Percentiles rank a stretch among this genome's conserved stretches.
Evolutionary conservation across 2,888 invertebrate genomes (phyloP).

Genomic region (Apantesis nais): DNA sequence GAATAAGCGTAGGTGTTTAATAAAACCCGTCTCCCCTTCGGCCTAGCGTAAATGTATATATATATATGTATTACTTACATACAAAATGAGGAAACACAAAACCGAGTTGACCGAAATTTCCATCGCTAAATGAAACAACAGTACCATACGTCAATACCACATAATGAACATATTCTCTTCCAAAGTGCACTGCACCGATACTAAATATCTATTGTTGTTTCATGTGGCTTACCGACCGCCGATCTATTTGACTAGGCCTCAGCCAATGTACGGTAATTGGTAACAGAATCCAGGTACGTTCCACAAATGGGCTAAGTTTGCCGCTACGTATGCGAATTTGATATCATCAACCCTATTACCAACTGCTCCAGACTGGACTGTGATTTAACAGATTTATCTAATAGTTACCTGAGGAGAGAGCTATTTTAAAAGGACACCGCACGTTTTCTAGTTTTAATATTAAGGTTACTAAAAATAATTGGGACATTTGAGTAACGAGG

Average conservation of each 20-base stretch:
- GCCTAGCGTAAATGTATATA: background rate
- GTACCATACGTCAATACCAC: background rate
- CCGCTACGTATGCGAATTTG: conserved; percentile 38
- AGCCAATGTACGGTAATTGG: conserved; percentile 51
- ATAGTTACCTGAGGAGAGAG: conserved; percentile 10
- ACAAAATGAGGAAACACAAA: background rate
- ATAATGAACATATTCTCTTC: background rate
- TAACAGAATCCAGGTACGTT: conserved; percentile 48
- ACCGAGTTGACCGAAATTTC: background rate
- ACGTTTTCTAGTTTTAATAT: background rate
- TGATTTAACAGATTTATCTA: conserved; percentile 8
- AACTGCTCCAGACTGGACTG: conserved; percentile 6
- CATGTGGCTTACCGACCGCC: conserved; percentile 32
- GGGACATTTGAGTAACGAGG: background rate
- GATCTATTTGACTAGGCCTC: conserved; percentile 38
- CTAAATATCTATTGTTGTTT: conserved; percentile 28
- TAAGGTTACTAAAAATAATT: background rate
- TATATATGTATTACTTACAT: background rate
- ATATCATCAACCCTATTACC: conserved; percentile 36
- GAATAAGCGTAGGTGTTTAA: background rate
- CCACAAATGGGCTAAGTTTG: conserved; percentile 43
- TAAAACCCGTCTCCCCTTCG: background rate
- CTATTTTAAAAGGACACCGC: conserved; percentile 5
- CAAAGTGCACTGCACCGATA: conserved; percentile 9
- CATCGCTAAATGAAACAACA: background rate